Conservation (phyloP, 2,797 vertebrate species). For the Mus minutoides region DNA sequence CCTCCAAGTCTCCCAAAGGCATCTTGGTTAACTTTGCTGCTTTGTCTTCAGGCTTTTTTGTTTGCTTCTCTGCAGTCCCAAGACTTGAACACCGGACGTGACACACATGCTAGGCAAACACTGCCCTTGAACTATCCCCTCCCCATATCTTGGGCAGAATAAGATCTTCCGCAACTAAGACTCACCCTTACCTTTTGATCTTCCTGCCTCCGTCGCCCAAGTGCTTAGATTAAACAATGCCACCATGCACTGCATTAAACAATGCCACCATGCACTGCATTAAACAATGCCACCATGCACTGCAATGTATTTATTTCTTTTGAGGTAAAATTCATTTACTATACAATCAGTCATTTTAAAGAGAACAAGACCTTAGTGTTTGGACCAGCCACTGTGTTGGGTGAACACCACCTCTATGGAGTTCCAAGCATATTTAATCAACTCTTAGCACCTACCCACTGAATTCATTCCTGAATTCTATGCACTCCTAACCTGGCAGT, state of each 20-base stretch:
- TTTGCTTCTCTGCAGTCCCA: not conserved
- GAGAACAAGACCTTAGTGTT: not conserved
- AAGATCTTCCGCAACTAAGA: not conserved
- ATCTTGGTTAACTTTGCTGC: not conserved
- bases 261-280: not conserved
- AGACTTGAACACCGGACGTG: not conserved
- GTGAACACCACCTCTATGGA: not conserved
- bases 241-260: not conserved
- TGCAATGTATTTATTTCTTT: not conserved
- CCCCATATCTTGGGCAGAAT: not conserved
- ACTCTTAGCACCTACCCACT: rapidly evolving
- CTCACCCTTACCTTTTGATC: no score
- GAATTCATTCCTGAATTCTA: not conserved
- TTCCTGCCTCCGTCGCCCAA: not conserved
- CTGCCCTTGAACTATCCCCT: not conserved
- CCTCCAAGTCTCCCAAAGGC: not conserved
- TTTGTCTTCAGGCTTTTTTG: not conserved
- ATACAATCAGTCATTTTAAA: not conserved
- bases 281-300: no score
- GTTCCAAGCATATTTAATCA: not conserved
- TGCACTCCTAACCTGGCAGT: not conserved
- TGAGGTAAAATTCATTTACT: not conserved
- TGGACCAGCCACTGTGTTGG: not conserved
- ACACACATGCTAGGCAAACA: not conserved
- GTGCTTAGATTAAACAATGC: not conserved